phyloP scores from a whole-genome alignment of 2,113 vertebrate species.

The Mus musculus region GRCm39 chr11:99484001-99484500 shows the following conservation, averaged over 20 bases:
- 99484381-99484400: neutral
- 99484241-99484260: neutral
- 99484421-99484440: neutral
- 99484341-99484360: neutral
- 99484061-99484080: neutral
- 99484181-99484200: neutral
- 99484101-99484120: neutral
- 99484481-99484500: conserved; percentile 35
- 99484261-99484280: neutral
- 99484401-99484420: neutral
- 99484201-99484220: neutral
- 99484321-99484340: neutral
- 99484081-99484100: neutral
- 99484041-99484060: neutral
- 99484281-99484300: neutral
- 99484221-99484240: neutral
- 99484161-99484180: neutral
- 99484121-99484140: conserved; percentile 37
- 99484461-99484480: neutral
- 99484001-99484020: neutral
- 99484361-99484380: conserved; percentile 11
- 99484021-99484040: neutral
- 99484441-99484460: neutral
- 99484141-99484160: neutral
- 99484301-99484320: neutral